Evolutionary conservation across 1,140 invertebrate genomes (phyloP).

Genomic region (Platyura marginata): DNA sequence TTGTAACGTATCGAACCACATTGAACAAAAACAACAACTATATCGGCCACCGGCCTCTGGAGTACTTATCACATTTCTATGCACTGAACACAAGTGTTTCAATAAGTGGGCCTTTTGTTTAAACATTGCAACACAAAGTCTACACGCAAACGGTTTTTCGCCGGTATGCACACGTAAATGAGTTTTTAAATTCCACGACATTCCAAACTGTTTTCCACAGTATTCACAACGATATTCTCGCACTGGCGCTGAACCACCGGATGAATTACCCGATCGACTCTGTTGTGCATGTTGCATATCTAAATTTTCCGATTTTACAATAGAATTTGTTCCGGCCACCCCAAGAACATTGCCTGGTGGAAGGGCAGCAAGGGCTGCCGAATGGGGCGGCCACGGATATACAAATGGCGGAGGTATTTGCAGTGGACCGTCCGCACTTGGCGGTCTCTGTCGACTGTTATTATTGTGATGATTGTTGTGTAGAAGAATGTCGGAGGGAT

Average conservation of each 20-base stretch:
- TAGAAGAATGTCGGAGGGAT: slow-evolving; percentile 6
- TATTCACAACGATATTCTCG: slow-evolving; percentile 71
- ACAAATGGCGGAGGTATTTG: slow-evolving; percentile 16
- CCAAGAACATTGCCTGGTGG: slow-evolving; percentile 5
- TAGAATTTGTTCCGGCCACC: slow-evolving; percentile 5
- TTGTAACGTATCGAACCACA: slow-evolving; percentile 63
- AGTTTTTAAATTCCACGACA: slow-evolving; percentile 78
- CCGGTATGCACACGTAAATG: slow-evolving; percentile 70
- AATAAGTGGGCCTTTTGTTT: slow-evolving; percentile 72
- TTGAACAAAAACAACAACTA: slow-evolving; percentile 69
- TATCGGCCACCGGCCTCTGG: slow-evolving; percentile 51
- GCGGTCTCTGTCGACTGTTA: slow-evolving; percentile 10
- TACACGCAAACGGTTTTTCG: slow-evolving; percentile 72
- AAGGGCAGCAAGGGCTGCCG: slow-evolving; percentile 14
- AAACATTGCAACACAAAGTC: slow-evolving; percentile 73
- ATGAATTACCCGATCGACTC: slow-evolving; percentile 11
- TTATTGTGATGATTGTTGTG: slow-evolving; percentile 8
- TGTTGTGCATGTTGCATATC: slow-evolving; percentile 2
- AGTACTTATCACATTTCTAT: slow-evolving; percentile 61
- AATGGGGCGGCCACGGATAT: slow-evolving; percentile 15
- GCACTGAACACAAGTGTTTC: slow-evolving; percentile 71
- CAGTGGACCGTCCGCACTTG: slow-evolving; percentile 14
- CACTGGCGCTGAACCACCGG: slow-evolving; percentile 29
- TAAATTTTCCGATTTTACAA: slow-evolving; percentile 4
- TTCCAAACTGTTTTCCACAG: slow-evolving; percentile 74